phyloP scores from a whole-genome alignment of 2,797 vertebrate genomes.

The Fringilla coelebs region DNA sequence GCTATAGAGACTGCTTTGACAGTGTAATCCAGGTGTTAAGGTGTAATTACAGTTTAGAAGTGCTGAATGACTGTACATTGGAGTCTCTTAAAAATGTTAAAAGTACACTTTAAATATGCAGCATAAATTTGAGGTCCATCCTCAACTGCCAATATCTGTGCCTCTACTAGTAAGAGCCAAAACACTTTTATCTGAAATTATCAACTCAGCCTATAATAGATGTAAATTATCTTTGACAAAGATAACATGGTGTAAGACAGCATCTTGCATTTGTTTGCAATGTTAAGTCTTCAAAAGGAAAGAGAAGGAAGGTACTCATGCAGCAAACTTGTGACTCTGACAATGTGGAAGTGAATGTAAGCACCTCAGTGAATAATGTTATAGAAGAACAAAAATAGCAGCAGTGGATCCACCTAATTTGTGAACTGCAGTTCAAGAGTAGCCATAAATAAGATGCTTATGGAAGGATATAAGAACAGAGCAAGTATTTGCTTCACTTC shows the following conservation, averaged over 20 bases:
- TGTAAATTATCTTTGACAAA: background rate
- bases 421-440: background rate
- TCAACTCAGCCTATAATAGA: background rate
- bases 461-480: background rate
- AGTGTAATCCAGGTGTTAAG: background rate
- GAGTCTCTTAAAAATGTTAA: background rate
- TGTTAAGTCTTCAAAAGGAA: background rate
- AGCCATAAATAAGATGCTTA: background rate
- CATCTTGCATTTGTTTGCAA: background rate
- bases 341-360: background rate
- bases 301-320: background rate
- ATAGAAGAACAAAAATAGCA: background rate
- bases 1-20: background rate
- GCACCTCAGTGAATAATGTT: background rate
- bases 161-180: background rate
- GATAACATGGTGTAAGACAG: background rate
- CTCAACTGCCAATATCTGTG: rapidly evolving
- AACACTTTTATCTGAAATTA: background rate
- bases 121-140: background rate
- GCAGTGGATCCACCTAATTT: background rate
- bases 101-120: background rate
- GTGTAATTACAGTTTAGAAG: background rate
- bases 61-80: background rate
- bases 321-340: background rate
- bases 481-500: background rate